Percentiles rank a stretch among this genome's conserved stretches.
Conservation (phyloP, 2,113 vertebrate genomes). For the Gallinago jamesoni region DNA sequence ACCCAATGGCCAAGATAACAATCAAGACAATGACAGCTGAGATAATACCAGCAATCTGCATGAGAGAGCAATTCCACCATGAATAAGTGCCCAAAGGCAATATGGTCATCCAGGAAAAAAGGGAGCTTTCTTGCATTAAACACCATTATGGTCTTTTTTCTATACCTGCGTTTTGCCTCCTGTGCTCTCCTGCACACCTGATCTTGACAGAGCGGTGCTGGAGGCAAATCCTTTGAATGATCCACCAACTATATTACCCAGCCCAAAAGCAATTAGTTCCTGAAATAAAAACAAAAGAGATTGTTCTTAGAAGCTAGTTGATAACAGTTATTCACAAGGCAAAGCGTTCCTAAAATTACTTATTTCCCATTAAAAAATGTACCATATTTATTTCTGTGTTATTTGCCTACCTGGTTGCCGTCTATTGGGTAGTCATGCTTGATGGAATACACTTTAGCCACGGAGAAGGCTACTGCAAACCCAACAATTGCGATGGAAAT, state of each 20-base stretch:
- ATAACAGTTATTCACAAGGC: not conserved
- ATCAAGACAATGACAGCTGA: conserved; percentile 89
- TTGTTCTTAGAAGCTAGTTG: not conserved
- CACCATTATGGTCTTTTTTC: not conserved
- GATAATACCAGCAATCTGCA: conserved; percentile 88
- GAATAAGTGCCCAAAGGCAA: not conserved
- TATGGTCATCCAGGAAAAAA: not conserved
- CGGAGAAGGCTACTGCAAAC: conserved; percentile 91
- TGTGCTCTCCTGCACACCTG: conserved; percentile 93
- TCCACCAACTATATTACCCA: conserved; percentile 90
- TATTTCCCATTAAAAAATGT: not conserved
- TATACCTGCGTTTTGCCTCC: conserved; percentile 96
- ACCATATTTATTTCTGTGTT: not conserved
- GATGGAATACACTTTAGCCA: conserved; percentile 91
- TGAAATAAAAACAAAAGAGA: conserved; percentile 46
- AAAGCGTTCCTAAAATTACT: not conserved
- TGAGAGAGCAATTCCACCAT: not conserved
- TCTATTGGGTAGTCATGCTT: conserved; percentile 93
- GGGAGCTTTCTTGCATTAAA: not conserved
- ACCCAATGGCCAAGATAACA: conserved; percentile 86
- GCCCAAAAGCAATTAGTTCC: conserved; percentile 94
- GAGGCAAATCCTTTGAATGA: conserved; percentile 89
- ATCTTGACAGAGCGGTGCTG: conserved; percentile 92
- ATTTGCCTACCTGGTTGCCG: conserved; percentile 85
- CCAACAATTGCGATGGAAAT: conserved; percentile 90